Evolutionary conservation across 2,113 vertebrate species (phyloP).

Genomic region (Lycocorax pyrrhopterus): DNA sequence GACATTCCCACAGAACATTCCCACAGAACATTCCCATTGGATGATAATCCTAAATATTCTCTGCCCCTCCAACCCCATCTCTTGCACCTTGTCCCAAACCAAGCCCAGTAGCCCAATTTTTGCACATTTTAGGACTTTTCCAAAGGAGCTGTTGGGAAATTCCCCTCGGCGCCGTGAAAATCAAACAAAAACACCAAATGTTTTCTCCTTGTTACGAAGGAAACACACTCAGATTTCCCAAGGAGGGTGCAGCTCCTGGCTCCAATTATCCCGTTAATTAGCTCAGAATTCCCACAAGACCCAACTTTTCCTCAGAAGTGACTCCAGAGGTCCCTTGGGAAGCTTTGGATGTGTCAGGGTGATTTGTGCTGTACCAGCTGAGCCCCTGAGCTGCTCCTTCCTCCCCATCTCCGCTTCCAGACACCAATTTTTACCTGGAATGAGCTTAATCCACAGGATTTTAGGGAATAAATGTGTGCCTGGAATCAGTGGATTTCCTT

Average conservation of each 20-base stretch:
- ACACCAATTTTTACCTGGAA: fast-evolving
- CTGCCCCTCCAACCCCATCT: background rate
- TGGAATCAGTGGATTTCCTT: fast-evolving
- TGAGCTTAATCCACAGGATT: fast-evolving
- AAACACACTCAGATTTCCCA: background rate
- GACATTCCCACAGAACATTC: no score
- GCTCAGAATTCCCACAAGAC: background rate
- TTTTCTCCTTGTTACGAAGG: background rate
- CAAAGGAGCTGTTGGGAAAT: background rate
- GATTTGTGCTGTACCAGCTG: background rate
- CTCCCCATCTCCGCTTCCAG: background rate
- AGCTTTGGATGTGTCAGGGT: background rate
- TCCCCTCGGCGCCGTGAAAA: background rate
- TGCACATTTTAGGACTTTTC: background rate
- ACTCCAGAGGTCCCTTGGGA: background rate
- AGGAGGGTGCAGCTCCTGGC: constrained; percentile 14
- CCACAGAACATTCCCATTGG: no score
- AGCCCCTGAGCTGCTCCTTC: background rate
- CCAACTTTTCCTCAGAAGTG: background rate
- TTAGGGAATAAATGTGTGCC: fast-evolving
- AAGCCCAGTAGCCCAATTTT: background rate
- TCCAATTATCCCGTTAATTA: constrained; percentile 41
- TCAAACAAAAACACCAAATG: background rate
- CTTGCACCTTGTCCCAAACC: no score
- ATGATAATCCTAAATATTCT: no score